Evolutionary conservation across 2,113 vertebrate species (phyloP).

Genomic region (Phycodurus eques): DNA sequence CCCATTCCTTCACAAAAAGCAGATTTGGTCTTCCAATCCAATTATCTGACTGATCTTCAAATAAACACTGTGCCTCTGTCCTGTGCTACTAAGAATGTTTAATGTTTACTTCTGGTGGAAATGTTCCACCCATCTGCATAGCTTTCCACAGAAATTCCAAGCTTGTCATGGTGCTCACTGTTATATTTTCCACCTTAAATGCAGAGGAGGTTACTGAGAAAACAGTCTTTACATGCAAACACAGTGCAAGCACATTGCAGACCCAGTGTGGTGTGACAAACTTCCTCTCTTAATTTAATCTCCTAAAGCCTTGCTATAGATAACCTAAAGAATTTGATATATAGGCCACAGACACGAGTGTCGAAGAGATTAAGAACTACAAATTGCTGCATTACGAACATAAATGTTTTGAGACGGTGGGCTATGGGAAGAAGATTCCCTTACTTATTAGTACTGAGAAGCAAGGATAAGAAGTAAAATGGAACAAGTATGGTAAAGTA

Average conservation of each 20-base stretch:
- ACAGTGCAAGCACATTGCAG: background rate
- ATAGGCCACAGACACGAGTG: background rate
- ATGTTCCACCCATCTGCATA: conserved; percentile 7
- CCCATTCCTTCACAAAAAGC: background rate
- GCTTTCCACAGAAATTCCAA: conserved; percentile 5
- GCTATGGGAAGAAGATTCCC: background rate
- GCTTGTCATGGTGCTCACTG: conserved; percentile 10
- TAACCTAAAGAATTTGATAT: conserved; percentile 13
- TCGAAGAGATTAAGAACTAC: conserved; percentile 2
- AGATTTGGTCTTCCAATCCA: background rate
- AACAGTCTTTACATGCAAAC: conserved; percentile 19
- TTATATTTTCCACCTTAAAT: conserved; percentile 25
- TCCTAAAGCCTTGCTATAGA: conserved; percentile 16
- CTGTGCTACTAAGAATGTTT: conserved; percentile 12
- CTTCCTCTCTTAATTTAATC: background rate
- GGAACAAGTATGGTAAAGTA: background rate
- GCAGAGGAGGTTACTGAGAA: conserved; percentile 26
- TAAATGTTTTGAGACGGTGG: background rate
- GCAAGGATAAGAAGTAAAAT: background rate
- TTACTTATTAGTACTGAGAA: background rate
- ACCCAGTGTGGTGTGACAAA: conserved; percentile 7
- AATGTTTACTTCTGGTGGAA: conserved; percentile 20
- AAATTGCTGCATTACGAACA: background rate
- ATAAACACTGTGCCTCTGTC: background rate
- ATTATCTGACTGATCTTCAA: background rate